Conservation (phyloP, 2,797 vertebrate genomes). For the Onychomys torridus region DNA sequence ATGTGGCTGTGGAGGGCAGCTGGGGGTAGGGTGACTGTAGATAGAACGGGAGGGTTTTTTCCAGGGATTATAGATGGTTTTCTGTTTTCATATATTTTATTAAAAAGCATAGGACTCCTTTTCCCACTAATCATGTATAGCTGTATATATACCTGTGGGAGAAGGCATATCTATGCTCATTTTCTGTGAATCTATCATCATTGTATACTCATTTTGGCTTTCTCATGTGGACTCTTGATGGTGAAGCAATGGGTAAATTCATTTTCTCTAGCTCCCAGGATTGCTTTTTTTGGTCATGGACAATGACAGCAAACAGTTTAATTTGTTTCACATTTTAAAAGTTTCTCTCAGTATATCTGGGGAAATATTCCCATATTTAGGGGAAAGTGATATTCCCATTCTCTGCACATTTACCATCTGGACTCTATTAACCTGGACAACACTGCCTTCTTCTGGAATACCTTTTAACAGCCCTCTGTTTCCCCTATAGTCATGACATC, state of each 20-base stretch:
- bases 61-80: not conserved
- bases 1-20: not conserved
- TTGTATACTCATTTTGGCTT: not conserved
- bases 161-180: not conserved
- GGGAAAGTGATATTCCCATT: not conserved
- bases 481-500: not conserved
- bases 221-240: not conserved
- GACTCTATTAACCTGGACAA: not conserved
- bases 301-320: not conserved
- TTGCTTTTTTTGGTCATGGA: not conserved
- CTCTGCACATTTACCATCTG: not conserved
- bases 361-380: too few species aligned
- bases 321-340: not conserved
- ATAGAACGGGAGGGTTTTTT: not conserved
- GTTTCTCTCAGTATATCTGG: not conserved
- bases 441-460: not conserved
- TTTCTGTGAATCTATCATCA: not conserved
- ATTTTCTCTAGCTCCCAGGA: not conserved
- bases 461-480: not conserved
- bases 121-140: not conserved
- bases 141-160: rapidly evolving
- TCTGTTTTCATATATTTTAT: not conserved
- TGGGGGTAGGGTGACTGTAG: rapidly evolving
- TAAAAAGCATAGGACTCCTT: not conserved
- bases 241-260: not conserved